Evolutionary conservation across 2,113 vertebrate species (phyloP).

Genomic region (Corythaixoides concolor): DNA sequence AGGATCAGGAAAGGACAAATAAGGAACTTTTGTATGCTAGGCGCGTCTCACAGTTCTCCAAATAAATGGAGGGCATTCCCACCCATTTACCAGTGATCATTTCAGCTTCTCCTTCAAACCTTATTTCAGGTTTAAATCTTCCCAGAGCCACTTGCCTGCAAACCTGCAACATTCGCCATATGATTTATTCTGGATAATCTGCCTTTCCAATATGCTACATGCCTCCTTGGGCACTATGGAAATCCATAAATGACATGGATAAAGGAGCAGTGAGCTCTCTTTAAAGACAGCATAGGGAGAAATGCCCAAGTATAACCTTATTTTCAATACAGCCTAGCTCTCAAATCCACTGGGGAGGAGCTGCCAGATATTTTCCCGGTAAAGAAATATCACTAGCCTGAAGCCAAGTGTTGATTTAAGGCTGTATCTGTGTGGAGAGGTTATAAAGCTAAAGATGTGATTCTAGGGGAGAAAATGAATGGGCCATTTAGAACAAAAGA

Average conservation of each 20-base stretch:
- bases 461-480: background rate
- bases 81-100: background rate
- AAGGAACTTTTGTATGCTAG: background rate
- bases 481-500: background rate
- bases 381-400: constrained; percentile 29
- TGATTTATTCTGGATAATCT: background rate
- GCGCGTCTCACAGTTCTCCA: background rate
- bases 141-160: background rate
- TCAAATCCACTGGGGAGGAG: background rate
- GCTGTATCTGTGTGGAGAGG: background rate
- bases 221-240: background rate
- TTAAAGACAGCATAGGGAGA: background rate
- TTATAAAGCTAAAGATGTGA: background rate
- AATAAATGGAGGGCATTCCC: background rate
- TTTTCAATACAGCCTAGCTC: background rate
- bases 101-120: background rate
- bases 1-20: background rate
- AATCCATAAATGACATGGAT: background rate
- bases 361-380: constrained; percentile 15
- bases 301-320: background rate
- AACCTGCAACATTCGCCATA: background rate
- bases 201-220: background rate
- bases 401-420: background rate
- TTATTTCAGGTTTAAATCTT: background rate
- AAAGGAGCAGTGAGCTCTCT: background rate